phyloP scores from a whole-genome alignment of 2,797 vertebrate genomes.

The Harpagifer antarcticus region DNA sequence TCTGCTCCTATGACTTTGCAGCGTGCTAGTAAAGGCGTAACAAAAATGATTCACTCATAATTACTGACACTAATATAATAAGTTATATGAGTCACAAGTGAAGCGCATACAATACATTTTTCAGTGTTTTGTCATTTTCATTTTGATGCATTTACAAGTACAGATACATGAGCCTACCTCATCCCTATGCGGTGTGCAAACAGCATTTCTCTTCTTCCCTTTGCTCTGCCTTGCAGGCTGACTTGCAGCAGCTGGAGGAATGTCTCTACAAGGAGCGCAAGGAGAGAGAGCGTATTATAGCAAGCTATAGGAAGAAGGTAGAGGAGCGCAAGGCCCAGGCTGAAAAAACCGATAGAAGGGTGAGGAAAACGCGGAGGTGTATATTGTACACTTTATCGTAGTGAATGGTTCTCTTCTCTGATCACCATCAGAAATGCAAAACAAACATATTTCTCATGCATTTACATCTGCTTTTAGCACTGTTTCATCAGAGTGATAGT shows the following conservation, averaged over 20 bases:
- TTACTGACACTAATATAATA: background rate
- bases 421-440: too few species aligned
- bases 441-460: too few species aligned
- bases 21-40: background rate
- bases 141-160: background rate
- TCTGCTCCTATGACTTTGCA: background rate
- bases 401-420: too few species aligned
- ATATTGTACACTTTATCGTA: too few species aligned
- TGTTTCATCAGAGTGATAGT: too few species aligned
- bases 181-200: background rate
- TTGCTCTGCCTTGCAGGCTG: slow-evolving; percentile 72
- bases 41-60: background rate
- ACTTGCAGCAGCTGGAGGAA: slow-evolving; percentile 87
- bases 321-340: slow-evolving; percentile 86
- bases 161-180: background rate
- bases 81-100: background rate
- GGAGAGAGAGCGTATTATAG: slow-evolving; percentile 83
- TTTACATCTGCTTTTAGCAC: too few species aligned
- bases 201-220: background rate
- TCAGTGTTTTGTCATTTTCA: slow-evolving; percentile 8
- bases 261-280: slow-evolving; percentile 83
- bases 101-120: background rate
- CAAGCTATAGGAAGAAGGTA: slow-evolving; percentile 81
- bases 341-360: slow-evolving; percentile 85
- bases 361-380: slow-evolving; percentile 53